phyloP scores from a whole-genome alignment of 1,140 invertebrate genomes.

The Hycleus phaleratus region DNA sequence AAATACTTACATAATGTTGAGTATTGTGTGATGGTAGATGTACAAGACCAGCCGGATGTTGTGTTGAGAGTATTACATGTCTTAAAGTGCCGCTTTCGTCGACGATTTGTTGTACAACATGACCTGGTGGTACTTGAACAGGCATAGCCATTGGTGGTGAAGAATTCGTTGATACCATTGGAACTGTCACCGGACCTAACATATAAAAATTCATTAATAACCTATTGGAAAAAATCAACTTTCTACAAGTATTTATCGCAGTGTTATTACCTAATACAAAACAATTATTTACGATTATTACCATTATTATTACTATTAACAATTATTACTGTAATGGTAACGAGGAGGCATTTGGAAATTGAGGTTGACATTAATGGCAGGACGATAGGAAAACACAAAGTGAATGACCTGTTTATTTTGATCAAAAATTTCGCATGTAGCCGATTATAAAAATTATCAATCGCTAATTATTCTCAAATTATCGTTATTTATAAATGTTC shows the following conservation, averaged over 20 bases:
- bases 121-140: slow-evolving; percentile 82
- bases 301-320: not conserved
- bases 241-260: not conserved
- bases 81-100: slow-evolving; percentile 79
- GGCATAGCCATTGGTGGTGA: slow-evolving; percentile 73
- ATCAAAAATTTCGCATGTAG: too few relatives aligned
- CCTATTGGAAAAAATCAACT: not conserved
- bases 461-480: too few relatives aligned
- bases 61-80: slow-evolving; percentile 75
- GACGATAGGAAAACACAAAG: too few relatives aligned
- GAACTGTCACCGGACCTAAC: slow-evolving; percentile 65
- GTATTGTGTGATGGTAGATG: slow-evolving; percentile 39
- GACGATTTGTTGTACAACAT: slow-evolving; percentile 81
- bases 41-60: slow-evolving; percentile 48
- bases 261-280: not conserved
- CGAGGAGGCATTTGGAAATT: not conserved
- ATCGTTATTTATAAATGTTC: too few relatives aligned
- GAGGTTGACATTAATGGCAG: too few relatives aligned
- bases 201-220: not conserved
- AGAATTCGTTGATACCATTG: slow-evolving; percentile 74
- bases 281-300: not conserved
- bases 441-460: too few relatives aligned
- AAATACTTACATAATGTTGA: slow-evolving; percentile 54
- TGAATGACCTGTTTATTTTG: too few relatives aligned
- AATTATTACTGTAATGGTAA: not conserved